These are phyloP conservation scores for Fragum sueziense DNA, from an alignment of 2,888 invertebrate species.

Conservation along the genomic window DNA sequence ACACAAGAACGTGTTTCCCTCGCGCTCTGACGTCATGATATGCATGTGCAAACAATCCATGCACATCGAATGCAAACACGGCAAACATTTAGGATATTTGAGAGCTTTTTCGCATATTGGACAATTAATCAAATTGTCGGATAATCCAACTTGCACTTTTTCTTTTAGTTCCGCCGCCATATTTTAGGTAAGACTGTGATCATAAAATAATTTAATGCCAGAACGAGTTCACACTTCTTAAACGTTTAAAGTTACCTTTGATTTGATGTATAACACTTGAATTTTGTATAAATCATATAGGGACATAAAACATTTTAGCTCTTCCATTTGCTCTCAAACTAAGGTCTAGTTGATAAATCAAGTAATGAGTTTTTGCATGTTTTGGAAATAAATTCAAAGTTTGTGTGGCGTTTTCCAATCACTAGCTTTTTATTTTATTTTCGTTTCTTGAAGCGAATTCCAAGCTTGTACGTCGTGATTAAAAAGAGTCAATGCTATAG, in stretches of 20 bases:
- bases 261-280: background rate
- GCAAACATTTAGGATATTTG: constrained; percentile 50
- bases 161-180: constrained; percentile 17
- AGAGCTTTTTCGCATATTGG: constrained; percentile 54
- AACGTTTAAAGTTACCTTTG: background rate
- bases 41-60: constrained; percentile 48
- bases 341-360: too few species aligned
- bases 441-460: too few species aligned
- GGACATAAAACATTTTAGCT: background rate
- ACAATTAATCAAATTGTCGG: constrained; percentile 52
- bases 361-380: too few species aligned
- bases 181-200: background rate
- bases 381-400: too few species aligned
- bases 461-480: too few species aligned
- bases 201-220: background rate
- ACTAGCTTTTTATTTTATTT: too few species aligned
- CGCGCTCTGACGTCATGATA: constrained; percentile 40
- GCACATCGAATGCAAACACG: constrained; percentile 59
- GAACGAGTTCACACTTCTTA: background rate
- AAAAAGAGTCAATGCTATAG: too few species aligned
- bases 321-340: too few species aligned
- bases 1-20: constrained; percentile 39
- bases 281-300: background rate
- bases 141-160: constrained; percentile 19
- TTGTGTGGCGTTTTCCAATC: too few species aligned